phyloP scores from a whole-genome alignment of 1,140 invertebrate genomes.

The Mizuhopecten yessoensis region DNA sequence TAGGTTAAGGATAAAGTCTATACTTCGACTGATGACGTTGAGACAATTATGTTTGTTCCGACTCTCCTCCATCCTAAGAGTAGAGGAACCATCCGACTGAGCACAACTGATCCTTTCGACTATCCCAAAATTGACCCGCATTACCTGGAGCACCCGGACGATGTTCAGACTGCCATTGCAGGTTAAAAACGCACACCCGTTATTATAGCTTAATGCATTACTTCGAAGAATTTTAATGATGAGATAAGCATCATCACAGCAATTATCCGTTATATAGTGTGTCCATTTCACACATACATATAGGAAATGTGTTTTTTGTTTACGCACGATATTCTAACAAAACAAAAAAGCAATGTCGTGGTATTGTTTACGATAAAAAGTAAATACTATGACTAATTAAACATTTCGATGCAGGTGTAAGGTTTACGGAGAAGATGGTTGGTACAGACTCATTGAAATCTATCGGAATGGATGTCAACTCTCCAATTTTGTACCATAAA shows the following conservation, averaged over 20 bases:
- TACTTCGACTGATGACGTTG: background rate
- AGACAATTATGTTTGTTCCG: background rate
- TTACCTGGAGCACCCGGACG: slow-evolving; percentile 71
- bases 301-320: no score
- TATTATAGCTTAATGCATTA: no score
- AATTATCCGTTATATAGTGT: no score
- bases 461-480: background rate
- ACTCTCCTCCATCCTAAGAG: slow-evolving; percentile 70
- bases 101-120: slow-evolving; percentile 89
- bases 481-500: background rate
- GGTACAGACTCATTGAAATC: background rate
- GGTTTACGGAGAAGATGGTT: background rate
- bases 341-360: no score
- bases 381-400: no score
- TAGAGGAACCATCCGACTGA: slow-evolving; percentile 76
- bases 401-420: no score
- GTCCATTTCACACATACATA: no score
- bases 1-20: background rate
- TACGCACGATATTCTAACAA: no score
- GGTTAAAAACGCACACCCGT: background rate
- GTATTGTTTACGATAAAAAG: no score
- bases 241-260: no score
- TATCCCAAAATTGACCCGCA: slow-evolving; percentile 93
- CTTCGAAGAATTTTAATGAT: no score
- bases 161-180: slow-evolving; percentile 50